Evolutionary conservation across 2,113 vertebrate species (phyloP).

Genomic region (Limanda limanda): DNA sequence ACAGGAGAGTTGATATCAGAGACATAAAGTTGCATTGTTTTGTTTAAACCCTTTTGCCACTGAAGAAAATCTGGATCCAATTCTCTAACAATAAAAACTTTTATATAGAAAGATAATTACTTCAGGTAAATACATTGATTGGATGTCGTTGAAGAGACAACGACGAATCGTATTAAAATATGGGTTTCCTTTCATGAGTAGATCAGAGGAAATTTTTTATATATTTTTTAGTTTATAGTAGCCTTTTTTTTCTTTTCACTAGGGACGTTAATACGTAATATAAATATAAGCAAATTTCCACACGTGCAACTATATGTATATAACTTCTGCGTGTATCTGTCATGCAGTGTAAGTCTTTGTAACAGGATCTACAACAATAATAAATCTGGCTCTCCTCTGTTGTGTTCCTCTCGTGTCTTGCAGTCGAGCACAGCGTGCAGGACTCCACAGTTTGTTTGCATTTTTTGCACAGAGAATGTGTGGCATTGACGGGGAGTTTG

Average conservation of each 20-base stretch:
- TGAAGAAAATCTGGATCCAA: too few relatives aligned
- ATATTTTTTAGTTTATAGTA: too few relatives aligned
- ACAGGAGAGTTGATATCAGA: background rate
- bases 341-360: background rate
- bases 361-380: slow-evolving; percentile 11
- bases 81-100: too few relatives aligned
- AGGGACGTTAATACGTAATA: background rate
- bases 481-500: slow-evolving; percentile 56
- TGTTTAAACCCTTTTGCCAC: too few relatives aligned
- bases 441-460: slow-evolving; percentile 66
- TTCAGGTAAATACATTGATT: too few relatives aligned
- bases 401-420: slow-evolving; percentile 23
- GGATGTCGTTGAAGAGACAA: too few relatives aligned
- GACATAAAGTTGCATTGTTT: too few relatives aligned
- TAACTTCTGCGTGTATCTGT: background rate
- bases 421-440: slow-evolving; percentile 15
- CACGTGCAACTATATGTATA: background rate
- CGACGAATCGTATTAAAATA: too few relatives aligned
- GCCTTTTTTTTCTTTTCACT: too few relatives aligned
- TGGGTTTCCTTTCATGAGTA: too few relatives aligned
- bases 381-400: background rate
- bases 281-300: background rate
- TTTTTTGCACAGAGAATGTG: slow-evolving; percentile 67
- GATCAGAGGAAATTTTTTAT: too few relatives aligned
- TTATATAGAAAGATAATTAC: too few relatives aligned